A percentile compares a stretch with the other conserved stretches of the same genome.
Evolutionary conservation across 1,140 invertebrate species (phyloP).

Genomic region (Drosophila pseudoananassae): DNA sequence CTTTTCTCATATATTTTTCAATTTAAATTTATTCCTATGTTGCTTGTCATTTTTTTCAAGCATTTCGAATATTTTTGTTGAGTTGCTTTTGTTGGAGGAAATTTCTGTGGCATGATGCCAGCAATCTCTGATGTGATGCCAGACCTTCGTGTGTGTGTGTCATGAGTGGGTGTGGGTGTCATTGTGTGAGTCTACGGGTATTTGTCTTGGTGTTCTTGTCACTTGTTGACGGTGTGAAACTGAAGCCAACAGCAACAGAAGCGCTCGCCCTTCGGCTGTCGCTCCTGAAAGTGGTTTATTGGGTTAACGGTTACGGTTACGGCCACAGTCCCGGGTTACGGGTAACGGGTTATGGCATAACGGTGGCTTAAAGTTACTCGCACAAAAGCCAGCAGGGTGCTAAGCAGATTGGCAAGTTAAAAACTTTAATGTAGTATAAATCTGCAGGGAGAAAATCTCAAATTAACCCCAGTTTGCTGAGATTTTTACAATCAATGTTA

Average conservation of each 20-base stretch:
- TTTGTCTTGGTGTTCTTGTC: constrained; percentile 58
- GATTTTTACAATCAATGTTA: not conserved
- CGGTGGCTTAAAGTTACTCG: constrained; percentile 33
- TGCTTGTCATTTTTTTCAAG: constrained; percentile 23
- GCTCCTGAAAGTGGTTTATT: constrained; percentile 73
- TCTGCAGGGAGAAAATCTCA: not conserved
- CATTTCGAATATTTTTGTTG: constrained; percentile 44
- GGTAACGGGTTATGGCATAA: constrained; percentile 4
- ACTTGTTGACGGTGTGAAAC: constrained; percentile 78
- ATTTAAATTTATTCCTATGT: constrained; percentile 15
- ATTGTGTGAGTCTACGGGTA: constrained; percentile 26
- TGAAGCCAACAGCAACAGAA: constrained; percentile 62
- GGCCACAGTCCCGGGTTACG: not conserved
- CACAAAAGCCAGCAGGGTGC: not conserved
- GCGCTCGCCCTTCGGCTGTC: constrained; percentile 41
- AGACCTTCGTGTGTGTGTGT: constrained; percentile 15
- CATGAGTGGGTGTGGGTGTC: constrained; percentile 7
- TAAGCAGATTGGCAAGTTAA: not conserved
- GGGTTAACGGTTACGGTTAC: constrained; percentile 63
- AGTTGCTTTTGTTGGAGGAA: constrained; percentile 47
- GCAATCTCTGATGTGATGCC: constrained; percentile 66
- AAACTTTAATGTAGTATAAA: constrained; percentile 22
- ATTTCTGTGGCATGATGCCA: constrained; percentile 75
- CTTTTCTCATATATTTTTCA: not conserved
- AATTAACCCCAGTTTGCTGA: constrained; percentile 9